A percentile compares a stretch with the other conserved stretches of the same genome.
phyloP scores from a whole-genome alignment of 1,140 invertebrate species.

The Propsilocerus akamusi region DNA sequence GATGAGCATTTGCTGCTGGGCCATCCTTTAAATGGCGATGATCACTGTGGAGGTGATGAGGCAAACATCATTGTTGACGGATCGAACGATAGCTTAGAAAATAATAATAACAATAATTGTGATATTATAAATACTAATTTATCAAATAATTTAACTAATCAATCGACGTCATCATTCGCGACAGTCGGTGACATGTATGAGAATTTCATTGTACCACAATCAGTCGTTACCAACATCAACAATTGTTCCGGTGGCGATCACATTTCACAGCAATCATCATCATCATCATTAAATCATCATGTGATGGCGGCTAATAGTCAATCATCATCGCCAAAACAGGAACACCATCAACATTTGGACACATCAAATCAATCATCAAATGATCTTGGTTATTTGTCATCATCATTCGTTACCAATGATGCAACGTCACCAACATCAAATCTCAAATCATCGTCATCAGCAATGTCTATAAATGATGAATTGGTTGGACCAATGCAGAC shows the following conservation, averaged over 20 bases:
- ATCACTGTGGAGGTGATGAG: neutral
- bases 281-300: neutral
- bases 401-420: neutral
- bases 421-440: neutral
- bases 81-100: too few relatives aligned
- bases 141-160: neutral
- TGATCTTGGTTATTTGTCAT: neutral
- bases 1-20: neutral
- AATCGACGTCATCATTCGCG: too few relatives aligned
- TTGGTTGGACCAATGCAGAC: too few relatives aligned
- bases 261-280: neutral
- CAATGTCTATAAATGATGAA: too few relatives aligned
- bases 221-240: too few relatives aligned
- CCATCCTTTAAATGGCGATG: neutral
- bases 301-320: neutral
- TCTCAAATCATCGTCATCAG: too few relatives aligned
- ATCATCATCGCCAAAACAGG: neutral
- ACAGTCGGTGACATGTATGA: neutral
- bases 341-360: neutral
- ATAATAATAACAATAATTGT: conserved; percentile 2
- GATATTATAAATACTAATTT: conserved; percentile 4
- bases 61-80: too few relatives aligned
- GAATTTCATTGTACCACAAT: neutral
- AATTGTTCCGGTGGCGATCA: neutral
- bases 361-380: neutral